A percentile compares a stretch with the other conserved stretches of the same genome.
These are phyloP conservation scores for Pardalotus punctatus DNA, from an alignment of 2,113 vertebrate genomes.

Conservation along the genomic window DNA sequence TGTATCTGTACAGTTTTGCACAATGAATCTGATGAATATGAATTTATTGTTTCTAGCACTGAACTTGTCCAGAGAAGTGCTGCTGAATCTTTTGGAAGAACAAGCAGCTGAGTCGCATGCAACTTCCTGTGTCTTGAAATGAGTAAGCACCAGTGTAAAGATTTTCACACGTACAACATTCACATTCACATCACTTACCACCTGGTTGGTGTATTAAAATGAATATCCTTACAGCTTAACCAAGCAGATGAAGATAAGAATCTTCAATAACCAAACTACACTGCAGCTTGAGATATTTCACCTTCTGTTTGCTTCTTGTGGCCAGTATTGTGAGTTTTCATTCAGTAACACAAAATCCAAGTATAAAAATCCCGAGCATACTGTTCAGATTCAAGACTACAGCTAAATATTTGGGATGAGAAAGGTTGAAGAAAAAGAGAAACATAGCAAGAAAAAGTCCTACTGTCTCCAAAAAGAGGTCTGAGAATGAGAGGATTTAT, in stretches of 20 bases:
- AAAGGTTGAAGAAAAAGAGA: neutral
- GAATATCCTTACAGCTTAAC: neutral
- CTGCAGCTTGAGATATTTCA: neutral
- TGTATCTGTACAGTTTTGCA: neutral
- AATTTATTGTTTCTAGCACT: neutral
- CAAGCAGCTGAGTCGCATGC: neutral
- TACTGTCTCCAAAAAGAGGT: neutral
- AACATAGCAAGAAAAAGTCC: neutral
- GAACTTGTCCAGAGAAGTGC: neutral
- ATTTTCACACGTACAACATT: neutral
- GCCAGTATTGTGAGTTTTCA: neutral
- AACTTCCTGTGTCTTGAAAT: neutral
- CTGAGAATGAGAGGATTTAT: neutral
- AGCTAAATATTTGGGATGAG: neutral
- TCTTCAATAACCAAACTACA: neutral
- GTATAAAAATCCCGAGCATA: neutral
- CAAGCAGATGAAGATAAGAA: neutral
- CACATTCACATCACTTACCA: neutral
- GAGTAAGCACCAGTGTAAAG: neutral
- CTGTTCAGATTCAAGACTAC: neutral
- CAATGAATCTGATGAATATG: neutral
- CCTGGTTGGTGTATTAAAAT: neutral
- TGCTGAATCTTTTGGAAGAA: neutral
- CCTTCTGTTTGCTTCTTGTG: neutral
- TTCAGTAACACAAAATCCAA: neutral